Evolutionary conservation across 2,888 invertebrate genomes (phyloP), one percentile per base, ranked within the genome.

Genomic region (Volucella inanis): DNA sequence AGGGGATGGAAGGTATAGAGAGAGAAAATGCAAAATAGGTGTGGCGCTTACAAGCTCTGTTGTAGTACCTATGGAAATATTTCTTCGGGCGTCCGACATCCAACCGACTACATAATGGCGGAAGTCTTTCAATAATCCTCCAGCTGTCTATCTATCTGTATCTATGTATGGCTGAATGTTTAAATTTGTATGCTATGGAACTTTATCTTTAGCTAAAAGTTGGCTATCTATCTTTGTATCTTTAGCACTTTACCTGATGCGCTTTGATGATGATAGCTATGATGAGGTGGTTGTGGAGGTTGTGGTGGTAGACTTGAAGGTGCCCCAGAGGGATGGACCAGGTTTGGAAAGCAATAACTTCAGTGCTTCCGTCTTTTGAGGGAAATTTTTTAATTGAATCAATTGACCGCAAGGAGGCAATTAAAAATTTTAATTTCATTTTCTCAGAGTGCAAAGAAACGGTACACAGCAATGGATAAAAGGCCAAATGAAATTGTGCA

Each of bases 401-500:
- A 85, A 85, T 85, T 81, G 85, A 85, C 85, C 85, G 68, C 76
- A 77, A 67, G 59, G 52, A 74, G 64, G 75, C 61, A 76, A 85
- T 76, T 85, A 76, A 77, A 67, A 81, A 76, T 81, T 80, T 76
- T 68, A 85, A 85, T 77, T 85, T 71, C 54, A 85, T 85, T 85
- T 68, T 61, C 62, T 41, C 65, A 45, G 10, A 54, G 59, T 14
- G 8, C 45, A n/a, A 38, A 55, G 22, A 38, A 31, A 41, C 14
- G 49, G 54, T 14, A 38, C 55, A 14, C 11, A 50, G 59, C 12
- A 39, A 22, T 18, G 8, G 47, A 41, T 52, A 15, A 52, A 77
- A 68, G 14, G 41, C 2, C 9, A 52, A 39, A 43, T 45, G 38
- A 76, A 65, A 47, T 82, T 61, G 65, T 80, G 47, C 61, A 80